phyloP scores from a whole-genome alignment of 2,113 vertebrate genomes.

The Nettapus auritus region DNA sequence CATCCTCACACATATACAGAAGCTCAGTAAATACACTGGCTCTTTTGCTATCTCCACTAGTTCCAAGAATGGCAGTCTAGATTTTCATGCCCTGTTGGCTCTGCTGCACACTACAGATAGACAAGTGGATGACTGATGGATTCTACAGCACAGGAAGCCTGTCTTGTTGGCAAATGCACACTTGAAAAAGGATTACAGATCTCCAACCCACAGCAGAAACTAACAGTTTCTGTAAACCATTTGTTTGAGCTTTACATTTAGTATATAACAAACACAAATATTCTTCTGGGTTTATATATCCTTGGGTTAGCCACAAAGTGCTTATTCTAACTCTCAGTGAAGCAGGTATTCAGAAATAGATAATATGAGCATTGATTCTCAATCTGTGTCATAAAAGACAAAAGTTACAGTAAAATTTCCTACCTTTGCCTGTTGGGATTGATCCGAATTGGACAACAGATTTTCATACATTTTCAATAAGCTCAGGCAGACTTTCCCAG shows the following conservation, averaged over 20 bases:
- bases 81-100: constrained; percentile 36
- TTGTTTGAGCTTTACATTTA: constrained; percentile 1
- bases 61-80: constrained; percentile 2
- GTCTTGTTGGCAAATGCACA: not conserved
- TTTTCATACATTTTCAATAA: not conserved
- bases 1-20: not conserved
- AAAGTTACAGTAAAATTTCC: not conserved
- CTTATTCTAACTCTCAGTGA: not conserved
- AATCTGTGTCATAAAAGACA: not conserved
- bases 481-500: not conserved
- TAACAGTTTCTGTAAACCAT: not conserved
- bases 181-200: constrained; percentile 1
- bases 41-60: not conserved
- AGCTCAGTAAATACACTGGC: not conserved
- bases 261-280: not conserved
- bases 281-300: not conserved
- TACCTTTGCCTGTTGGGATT: not conserved
- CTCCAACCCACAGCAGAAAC: not conserved
- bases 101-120: not conserved
- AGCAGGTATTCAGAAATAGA: not conserved
- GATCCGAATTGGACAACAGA: not conserved
- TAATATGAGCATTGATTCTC: not conserved
- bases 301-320: not conserved
- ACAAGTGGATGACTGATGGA: constrained; percentile 41
- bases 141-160: not conserved